Base-by-base conservation (phyloP, 2,113 vertebrate genomes). In the Malurus melanocephalus region DNA sequence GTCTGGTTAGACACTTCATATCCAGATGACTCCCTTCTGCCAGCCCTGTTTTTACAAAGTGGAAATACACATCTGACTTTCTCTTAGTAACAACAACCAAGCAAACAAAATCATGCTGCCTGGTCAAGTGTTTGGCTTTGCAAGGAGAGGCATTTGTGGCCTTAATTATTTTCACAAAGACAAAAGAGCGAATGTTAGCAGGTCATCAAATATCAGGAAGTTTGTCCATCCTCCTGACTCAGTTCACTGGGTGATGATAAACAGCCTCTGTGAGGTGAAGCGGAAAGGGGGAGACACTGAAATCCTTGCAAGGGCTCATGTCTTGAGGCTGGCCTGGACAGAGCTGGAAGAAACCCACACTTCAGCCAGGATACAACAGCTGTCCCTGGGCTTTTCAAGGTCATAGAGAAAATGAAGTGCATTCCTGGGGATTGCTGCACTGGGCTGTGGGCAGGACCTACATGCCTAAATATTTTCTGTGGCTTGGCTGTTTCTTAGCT, bases 401-500 rank as follows among this genome's bases (percentile, higher is more conserved):
- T 40, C 85, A 74, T 16, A 69, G 74, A 80, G 86, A 35, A 56
- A 75, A 73, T 4, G 5, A 35, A 60, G 43, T 22, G 16, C 51
- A 88, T 91, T 93, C 77, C 68, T 78, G 43, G 49, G 57, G 33
- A 57, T 74, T 78, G 42, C 72, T 84, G 65, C 2, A 0, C 57
- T 0, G 4, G 40, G 28, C 40, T 92, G 80, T 0, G 49, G 85
- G 67, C 55, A 62, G 59, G 7, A 73, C 20, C 27, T 33, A 86
- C 62, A 2, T 75, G 73, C 76, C 59, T 86, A 84, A 94, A 85
- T 84, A 88, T 81, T 93, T 87, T 83, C 51, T 89, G 92, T 78
- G 89, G 81, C 43, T 96, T 94, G 92, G 85, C 89, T 80, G 19
- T 60, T 87, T 56, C 82, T 88, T 68, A 78, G 69, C 30, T 81